Conservation (phyloP, 2,113 vertebrate genomes). For the Dicrurus megarhynchus region DNA sequence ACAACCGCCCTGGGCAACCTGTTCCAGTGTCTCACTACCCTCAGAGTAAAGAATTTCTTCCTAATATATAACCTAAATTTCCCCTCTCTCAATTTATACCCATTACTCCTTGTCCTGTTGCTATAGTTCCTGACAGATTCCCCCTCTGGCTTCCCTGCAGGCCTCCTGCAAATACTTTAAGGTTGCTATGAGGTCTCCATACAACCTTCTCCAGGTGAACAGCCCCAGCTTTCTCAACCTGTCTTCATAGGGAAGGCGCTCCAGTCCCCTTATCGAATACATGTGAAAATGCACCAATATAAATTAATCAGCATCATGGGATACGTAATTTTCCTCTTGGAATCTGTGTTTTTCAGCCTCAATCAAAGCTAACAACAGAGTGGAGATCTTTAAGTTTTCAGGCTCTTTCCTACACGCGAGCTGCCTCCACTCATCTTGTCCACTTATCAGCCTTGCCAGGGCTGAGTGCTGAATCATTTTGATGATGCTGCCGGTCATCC, state of each 20-base stretch:
- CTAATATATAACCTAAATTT: not conserved
- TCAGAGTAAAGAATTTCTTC: not conserved
- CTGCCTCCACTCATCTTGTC: fast-evolving
- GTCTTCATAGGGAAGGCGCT: not conserved
- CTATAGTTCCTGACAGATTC: not conserved
- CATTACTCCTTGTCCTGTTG: not conserved
- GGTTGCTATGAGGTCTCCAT: not conserved
- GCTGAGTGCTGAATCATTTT: not conserved
- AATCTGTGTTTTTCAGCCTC: not conserved
- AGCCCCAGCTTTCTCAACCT: not conserved
- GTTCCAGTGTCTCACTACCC: too few species aligned
- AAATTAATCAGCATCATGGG: not conserved
- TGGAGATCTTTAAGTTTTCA: not conserved
- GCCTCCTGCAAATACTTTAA: not conserved
- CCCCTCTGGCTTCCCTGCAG: not conserved
- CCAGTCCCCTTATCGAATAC: not conserved
- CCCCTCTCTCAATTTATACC: not conserved
- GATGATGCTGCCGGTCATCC: fast-evolving
- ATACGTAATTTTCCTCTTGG: not conserved
- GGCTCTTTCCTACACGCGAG: not conserved
- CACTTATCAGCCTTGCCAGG: not conserved
- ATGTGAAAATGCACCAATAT: not conserved
- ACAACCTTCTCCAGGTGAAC: not conserved
- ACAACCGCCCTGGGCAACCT: not conserved
- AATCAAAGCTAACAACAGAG: not conserved